Percentiles rank a stretch among this genome's conserved stretches.
phyloP scores from a whole-genome alignment of 2,113 vertebrate genomes.

The Apteryx owenii region DNA sequence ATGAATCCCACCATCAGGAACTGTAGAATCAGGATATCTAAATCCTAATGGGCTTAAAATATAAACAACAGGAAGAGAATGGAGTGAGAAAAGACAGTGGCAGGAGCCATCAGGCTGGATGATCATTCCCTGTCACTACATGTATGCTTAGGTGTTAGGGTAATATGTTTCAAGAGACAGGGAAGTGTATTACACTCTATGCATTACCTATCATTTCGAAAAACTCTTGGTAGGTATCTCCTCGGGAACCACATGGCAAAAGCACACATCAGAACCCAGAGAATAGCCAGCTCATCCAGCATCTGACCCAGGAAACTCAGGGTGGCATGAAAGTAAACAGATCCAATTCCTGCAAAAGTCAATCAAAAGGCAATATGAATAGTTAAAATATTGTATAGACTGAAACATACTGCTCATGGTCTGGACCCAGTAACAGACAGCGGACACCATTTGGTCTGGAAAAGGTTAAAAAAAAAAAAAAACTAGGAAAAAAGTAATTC shows the following conservation, averaged over 20 bases:
- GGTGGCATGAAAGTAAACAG: slow-evolving; percentile 96
- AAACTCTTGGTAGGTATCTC: slow-evolving; percentile 92
- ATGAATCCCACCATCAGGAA: not conserved
- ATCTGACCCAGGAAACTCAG: slow-evolving; percentile 98
- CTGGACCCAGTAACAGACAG: not conserved
- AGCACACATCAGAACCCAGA: slow-evolving; percentile 98
- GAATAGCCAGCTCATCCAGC: slow-evolving; percentile 95
- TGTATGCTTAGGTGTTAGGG: not conserved
- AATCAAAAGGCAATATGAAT: slow-evolving; percentile 20
- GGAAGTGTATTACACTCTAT: not conserved
- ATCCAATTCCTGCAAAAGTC: slow-evolving; percentile 89
- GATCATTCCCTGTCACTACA: not conserved
- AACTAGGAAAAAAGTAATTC: accelerated
- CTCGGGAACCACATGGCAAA: slow-evolving; percentile 98
- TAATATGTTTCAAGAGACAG: not conserved
- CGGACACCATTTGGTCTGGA: not conserved
- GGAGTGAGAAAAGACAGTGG: not conserved
- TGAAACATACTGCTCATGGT: not conserved
- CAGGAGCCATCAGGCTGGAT: accelerated
- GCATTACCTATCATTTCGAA: slow-evolving; percentile 90
- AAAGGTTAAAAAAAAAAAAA: not conserved
- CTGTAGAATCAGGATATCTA: not conserved
- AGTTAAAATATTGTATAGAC: not conserved
- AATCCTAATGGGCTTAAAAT: not conserved
- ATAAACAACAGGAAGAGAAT: not conserved